phyloP scores from a whole-genome alignment of 2,888 invertebrate genomes.

The Leucophora obtusa region DNA sequence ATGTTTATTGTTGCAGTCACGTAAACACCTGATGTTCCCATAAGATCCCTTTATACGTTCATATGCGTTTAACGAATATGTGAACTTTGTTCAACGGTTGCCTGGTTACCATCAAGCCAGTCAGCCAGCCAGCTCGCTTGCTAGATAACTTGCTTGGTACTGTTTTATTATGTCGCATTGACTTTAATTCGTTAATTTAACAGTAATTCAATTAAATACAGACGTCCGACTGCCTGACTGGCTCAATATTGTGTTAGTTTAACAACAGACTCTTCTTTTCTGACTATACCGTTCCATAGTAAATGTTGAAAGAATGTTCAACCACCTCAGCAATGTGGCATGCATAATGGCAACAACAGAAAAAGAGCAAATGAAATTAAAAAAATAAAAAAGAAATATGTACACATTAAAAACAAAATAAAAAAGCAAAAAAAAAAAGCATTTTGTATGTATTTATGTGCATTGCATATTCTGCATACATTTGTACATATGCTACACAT shows the following conservation, averaged over 20 bases:
- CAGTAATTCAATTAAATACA: conserved; percentile 58
- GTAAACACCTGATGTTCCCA: conserved; percentile 49
- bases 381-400: neutral
- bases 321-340: conserved; percentile 35
- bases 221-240: conserved; percentile 29
- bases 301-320: conserved; percentile 12
- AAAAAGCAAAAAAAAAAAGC: neutral
- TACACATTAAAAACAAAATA: neutral
- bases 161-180: conserved; percentile 44
- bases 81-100: neutral
- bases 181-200: conserved; percentile 59
- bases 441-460: neutral
- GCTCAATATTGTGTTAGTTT: conserved; percentile 5
- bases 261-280: conserved; percentile 19
- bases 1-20: conserved; percentile 55
- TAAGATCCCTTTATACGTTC: neutral
- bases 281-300: neutral
- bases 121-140: neutral
- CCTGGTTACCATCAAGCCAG: neutral
- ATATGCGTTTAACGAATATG: neutral
- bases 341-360: conserved; percentile 24
- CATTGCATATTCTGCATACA: neutral
- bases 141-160: neutral
- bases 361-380: conserved; percentile 28
- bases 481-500: neutral